phyloP scores from a whole-genome alignment of 2,888 invertebrate species.

The Thymelicus lineola region DNA sequence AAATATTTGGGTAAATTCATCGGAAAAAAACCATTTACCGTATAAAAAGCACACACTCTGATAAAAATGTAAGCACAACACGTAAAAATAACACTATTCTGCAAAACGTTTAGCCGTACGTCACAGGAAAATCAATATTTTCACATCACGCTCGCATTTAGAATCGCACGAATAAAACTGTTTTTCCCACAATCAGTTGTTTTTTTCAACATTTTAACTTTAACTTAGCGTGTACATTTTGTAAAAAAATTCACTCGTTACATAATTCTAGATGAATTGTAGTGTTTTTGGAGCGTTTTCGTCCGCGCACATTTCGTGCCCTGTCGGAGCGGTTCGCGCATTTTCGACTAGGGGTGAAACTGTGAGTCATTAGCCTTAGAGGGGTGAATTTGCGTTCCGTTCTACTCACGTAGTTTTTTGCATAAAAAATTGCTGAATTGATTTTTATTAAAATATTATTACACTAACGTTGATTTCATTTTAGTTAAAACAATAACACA shows the following conservation, averaged over 20 bases:
- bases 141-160: constrained; percentile 51
- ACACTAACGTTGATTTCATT: too few relatives aligned
- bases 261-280: constrained; percentile 66
- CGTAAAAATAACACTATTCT: constrained; percentile 73
- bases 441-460: too few relatives aligned
- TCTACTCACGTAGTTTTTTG: constrained; percentile 39
- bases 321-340: constrained; percentile 58
- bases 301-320: constrained; percentile 61
- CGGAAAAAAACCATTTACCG: constrained; percentile 33
- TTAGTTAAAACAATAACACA: too few relatives aligned
- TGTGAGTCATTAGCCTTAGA: constrained; percentile 74
- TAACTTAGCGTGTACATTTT: constrained; percentile 45
- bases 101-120: constrained; percentile 67
- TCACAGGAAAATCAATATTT: constrained; percentile 78
- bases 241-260: constrained; percentile 65
- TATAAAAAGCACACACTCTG: constrained; percentile 50
- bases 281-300: constrained; percentile 68
- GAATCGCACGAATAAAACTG: constrained; percentile 43
- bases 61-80: constrained; percentile 57
- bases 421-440: too few relatives aligned
- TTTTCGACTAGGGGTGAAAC: constrained; percentile 63
- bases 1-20: neutral
- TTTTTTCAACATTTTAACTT: constrained; percentile 49
- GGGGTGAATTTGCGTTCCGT: constrained; percentile 75
- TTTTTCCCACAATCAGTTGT: constrained; percentile 37